Conservation (phyloP, 2,888 invertebrate species). For the Drosophila maculinotata region DNA sequence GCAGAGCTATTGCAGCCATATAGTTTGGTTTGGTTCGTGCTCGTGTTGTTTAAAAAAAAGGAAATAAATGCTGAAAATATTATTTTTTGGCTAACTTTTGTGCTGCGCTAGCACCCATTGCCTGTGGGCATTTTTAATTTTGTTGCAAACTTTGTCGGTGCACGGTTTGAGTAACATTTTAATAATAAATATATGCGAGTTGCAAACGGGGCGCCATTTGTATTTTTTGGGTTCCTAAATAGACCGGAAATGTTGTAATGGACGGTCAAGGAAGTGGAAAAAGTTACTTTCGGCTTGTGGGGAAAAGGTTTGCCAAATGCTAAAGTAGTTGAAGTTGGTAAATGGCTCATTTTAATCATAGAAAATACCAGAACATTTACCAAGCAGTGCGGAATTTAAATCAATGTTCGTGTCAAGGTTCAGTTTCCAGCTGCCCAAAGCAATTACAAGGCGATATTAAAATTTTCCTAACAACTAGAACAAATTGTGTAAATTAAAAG, state of each 20-base stretch:
- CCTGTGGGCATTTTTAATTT: conserved; percentile 68
- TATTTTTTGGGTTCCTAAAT: conserved; percentile 48
- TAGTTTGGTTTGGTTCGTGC: conserved; percentile 40
- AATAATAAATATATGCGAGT: conserved; percentile 68
- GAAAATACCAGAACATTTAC: conserved; percentile 3
- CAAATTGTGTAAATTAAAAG: conserved; percentile 41
- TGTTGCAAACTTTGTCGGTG: conserved; percentile 58
- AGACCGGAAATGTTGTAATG: conserved; percentile 67
- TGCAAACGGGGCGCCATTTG: conserved; percentile 30
- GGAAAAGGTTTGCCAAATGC: conserved; percentile 13
- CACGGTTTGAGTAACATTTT: conserved; percentile 65
- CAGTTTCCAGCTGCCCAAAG: conserved; percentile 4
- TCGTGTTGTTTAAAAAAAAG: conserved; percentile 23
- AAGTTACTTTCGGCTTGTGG: conserved; percentile 19
- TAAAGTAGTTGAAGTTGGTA: conserved; percentile 15
- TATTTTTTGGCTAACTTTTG: conserved; percentile 55
- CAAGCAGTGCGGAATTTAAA: neutral
- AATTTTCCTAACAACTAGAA: conserved; percentile 3
- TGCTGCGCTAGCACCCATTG: conserved; percentile 53
- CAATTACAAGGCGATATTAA: conserved; percentile 10
- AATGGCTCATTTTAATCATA: conserved; percentile 15
- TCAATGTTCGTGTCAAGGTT: conserved; percentile 2
- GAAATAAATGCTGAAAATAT: conserved; percentile 49
- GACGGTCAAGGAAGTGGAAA: conserved; percentile 43
- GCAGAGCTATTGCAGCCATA: conserved; percentile 40